Evolutionary conservation across 2,888 invertebrate species (phyloP).

Genomic region (Pasiphila rectangulata): DNA sequence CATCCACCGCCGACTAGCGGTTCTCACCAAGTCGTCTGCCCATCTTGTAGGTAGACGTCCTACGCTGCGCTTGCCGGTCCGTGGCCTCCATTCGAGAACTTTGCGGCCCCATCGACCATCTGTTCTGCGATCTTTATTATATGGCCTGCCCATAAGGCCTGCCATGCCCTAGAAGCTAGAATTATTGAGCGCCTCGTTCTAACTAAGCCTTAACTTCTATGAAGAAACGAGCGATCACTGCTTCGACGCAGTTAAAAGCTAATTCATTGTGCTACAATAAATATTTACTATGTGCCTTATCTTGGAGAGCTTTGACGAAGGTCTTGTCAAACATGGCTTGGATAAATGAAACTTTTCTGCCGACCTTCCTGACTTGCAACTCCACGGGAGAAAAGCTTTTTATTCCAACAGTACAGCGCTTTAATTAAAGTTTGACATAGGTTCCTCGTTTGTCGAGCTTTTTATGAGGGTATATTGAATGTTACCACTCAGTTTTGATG

Average conservation of each 20-base stretch:
- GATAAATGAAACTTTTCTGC: conserved; percentile 58
- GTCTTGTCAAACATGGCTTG: conserved; percentile 42
- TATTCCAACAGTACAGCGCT: conserved; percentile 14
- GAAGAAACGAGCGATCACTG: no score
- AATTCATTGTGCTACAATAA: not conserved
- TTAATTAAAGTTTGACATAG: conserved; percentile 21
- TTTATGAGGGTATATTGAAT: conserved; percentile 17
- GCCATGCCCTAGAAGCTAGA: no score
- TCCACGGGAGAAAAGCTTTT: conserved; percentile 26
- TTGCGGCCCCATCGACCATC: no score
- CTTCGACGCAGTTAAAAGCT: not conserved
- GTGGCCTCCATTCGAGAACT: no score
- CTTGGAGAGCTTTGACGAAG: conserved; percentile 42
- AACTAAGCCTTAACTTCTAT: no score
- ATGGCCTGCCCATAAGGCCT: no score
- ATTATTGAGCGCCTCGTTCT: no score
- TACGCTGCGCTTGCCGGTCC: no score
- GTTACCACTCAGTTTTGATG: conserved; percentile 9
- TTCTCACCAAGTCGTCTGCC: no score
- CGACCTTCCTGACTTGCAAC: conserved; percentile 61
- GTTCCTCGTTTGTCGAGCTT: conserved; percentile 19
- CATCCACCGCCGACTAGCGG: no score
- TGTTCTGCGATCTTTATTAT: no score
- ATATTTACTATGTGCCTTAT: conserved; percentile 14
- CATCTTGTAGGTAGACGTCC: no score